Evolutionary conservation across 2,888 invertebrate species (phyloP), one percentile per base, ranked within the genome.

Genomic region (Acrobasis suavella): DNA sequence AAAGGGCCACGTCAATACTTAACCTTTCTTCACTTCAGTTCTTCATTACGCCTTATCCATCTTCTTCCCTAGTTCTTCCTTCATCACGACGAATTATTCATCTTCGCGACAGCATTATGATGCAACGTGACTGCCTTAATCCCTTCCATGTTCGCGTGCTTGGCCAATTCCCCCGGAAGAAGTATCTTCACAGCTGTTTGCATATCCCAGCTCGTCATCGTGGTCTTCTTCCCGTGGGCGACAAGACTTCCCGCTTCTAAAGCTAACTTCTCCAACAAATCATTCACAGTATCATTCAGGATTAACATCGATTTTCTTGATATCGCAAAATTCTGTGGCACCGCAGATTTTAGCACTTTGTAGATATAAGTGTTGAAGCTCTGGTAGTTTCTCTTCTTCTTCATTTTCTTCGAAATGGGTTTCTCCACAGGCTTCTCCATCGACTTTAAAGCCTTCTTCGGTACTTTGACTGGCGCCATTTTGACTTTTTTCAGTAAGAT

Each of bases 241-340:
- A 94, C 94, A 64, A 96, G 76, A 59, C 94, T 93, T 0, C 94
- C 93, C 0, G 95, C 94, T 76, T 96, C 95, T 0, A 91, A 85
- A 0, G 95, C 95, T 54, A 96, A 94, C 54, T 94, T 93, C 78
- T 96, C 96, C 74, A 96, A 91, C 74, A 96, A 94, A 71, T 96
- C 96, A 70, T 94, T 95, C 0, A 96, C 95, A 67, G 96, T 96
- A 72, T 94, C 94, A 82, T 96, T 95, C 95, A 96, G 95, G 69
- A 96, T 95, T 71, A 92, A 82, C 94, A 96, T 96, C 0, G 95
- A 94, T 72, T 95, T 95, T 32, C 93, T 93, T 0, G 95, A 95
- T 60, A 96, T 94, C 0, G 95, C 95, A 50, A 95, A 89, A 0
- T 95, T 94, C 0, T 94, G 93, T 69, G 94, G 93, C 0, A 74